These are phyloP conservation scores for Asteroscopus sphinx DNA, from an alignment of 2,888 invertebrate species.

Conservation along the genomic window DNA sequence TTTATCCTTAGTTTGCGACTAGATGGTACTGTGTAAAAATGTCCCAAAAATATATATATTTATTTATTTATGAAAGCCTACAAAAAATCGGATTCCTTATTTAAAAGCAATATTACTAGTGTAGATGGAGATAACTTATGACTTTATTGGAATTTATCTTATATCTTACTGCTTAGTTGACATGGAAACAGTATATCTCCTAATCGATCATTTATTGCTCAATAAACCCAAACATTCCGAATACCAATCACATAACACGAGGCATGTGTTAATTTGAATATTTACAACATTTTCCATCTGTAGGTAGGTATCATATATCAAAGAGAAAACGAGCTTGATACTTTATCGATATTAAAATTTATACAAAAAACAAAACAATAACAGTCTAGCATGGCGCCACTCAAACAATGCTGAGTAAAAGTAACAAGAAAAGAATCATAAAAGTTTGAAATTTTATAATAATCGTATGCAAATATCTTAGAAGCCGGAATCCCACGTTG, in stretches of 20 bases:
- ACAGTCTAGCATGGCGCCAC: conserved; percentile 47
- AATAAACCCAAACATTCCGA: conserved; percentile 15
- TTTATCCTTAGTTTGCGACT: no score
- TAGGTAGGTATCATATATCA: conserved; percentile 47
- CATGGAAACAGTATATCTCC: conserved; percentile 12
- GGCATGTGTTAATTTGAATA: conserved; percentile 36
- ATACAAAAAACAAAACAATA: conserved; percentile 36
- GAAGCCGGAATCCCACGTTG: conserved; percentile 39
- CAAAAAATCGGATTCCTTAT: no score
- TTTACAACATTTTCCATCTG: conserved; percentile 4
- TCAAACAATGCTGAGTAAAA: conserved; percentile 45
- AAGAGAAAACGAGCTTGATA: conserved; percentile 24
- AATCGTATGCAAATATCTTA: conserved; percentile 48
- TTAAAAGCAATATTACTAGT: no score
- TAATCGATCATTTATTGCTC: conserved; percentile 20
- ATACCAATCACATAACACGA: conserved; percentile 17
- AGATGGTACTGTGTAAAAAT: no score
- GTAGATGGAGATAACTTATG: no score
- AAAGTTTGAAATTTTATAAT: conserved; percentile 43
- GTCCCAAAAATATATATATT: no score
- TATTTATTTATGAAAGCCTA: no score
- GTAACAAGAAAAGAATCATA: conserved; percentile 35
- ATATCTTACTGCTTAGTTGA: no score
- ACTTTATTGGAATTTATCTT: no score
- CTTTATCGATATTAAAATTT: conserved; percentile 16